Percentiles rank a stretch among this genome's conserved stretches.
phyloP scores from a whole-genome alignment of 2,113 vertebrate genomes.

The Mesoclemmys tuberculata region DNA sequence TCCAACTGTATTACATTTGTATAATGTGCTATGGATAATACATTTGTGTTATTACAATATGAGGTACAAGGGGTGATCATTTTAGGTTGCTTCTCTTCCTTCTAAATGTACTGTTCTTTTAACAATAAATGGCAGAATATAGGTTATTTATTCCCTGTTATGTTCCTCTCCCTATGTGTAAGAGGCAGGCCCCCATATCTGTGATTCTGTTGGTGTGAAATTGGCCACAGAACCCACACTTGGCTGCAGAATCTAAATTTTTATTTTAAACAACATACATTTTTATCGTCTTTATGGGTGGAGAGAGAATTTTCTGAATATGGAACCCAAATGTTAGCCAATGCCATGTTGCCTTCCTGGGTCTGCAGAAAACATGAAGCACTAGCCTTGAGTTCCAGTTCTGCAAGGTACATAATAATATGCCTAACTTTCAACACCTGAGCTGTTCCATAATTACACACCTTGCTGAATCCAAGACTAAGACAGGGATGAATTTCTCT shows the following conservation, averaged over 20 bases:
- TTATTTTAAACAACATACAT: not conserved
- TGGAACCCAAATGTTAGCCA: not conserved
- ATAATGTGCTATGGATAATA: not conserved
- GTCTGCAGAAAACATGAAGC: not conserved
- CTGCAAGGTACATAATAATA: not conserved
- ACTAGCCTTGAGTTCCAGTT: not conserved
- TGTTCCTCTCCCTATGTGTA: not conserved
- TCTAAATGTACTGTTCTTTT: not conserved
- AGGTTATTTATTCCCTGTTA: not conserved
- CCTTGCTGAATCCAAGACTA: not conserved
- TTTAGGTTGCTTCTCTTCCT: not conserved
- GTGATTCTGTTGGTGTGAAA: not conserved
- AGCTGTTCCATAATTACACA: too few relatives aligned
- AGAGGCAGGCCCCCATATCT: not conserved
- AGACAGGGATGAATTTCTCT: not conserved
- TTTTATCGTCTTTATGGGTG: not conserved
- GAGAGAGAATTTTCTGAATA: not conserved
- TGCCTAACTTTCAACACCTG: not conserved
- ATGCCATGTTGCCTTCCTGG: not conserved
- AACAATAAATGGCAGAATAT: not conserved
- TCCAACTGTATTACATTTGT: not conserved
- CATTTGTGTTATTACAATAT: not conserved
- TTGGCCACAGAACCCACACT: not conserved
- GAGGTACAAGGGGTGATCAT: not conserved
- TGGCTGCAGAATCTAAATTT: not conserved